A percentile compares a stretch with the other conserved stretches of the same genome.
Conservation (phyloP, 37 sponge, comb jelly and placozoan species). For the Diacarnus erythraeanus region DNA sequence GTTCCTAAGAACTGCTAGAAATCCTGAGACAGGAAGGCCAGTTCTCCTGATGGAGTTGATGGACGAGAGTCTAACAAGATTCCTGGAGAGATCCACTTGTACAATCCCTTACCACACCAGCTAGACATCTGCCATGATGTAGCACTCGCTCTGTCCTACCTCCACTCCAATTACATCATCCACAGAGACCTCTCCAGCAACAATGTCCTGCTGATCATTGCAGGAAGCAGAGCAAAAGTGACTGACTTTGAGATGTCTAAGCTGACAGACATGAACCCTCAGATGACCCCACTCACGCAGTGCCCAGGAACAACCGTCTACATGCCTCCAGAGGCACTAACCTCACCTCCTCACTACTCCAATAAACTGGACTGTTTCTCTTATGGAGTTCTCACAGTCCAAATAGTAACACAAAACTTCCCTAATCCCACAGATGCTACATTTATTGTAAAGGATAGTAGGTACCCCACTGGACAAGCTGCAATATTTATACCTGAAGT, state of each 20-base stretch:
- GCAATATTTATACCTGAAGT: background rate
- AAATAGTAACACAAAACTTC: conserved; percentile 21
- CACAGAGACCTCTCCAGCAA: conserved; percentile 54
- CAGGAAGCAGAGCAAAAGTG: conserved; percentile 27
- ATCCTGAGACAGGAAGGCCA: background rate
- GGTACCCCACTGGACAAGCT: background rate
- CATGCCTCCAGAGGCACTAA: conserved; percentile 41
- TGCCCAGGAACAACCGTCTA: conserved; percentile 31
- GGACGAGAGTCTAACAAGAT: conserved; percentile 2
- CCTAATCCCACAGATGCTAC: conserved; percentile 9
- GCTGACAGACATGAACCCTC: background rate
- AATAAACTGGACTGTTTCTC: conserved; percentile 20
- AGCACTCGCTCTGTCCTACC: conserved; percentile 25
- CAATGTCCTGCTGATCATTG: conserved; percentile 32
- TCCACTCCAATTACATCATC: conserved; percentile 40
- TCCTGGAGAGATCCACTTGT: background rate
- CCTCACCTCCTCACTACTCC: background rate
- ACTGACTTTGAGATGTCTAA: conserved; percentile 53
- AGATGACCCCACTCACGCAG: background rate
- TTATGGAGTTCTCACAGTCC: conserved; percentile 20
- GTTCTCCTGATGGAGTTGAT: conserved; percentile 3
- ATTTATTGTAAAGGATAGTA: background rate
- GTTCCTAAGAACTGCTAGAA: background rate
- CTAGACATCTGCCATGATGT: conserved; percentile 38
- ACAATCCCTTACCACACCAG: background rate